These are phyloP conservation scores for Periophthalmus modestus DNA, from an alignment of 2,113 vertebrate genomes.

Conservation along the genomic window DNA sequence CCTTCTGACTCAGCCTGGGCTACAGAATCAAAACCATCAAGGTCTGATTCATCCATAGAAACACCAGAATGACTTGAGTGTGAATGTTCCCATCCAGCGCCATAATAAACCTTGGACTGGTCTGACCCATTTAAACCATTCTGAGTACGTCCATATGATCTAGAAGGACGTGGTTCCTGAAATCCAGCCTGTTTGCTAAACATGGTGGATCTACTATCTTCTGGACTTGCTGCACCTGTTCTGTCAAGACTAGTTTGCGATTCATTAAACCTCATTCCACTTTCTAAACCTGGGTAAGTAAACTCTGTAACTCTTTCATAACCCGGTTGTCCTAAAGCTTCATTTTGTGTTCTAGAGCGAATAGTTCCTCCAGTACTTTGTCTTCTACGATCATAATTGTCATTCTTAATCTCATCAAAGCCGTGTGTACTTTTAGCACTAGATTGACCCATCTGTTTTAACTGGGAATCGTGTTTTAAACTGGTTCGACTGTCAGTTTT, in stretches of 20 bases:
- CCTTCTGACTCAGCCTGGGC: not conserved
- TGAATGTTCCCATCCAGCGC: not conserved
- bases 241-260: not conserved
- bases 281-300: not conserved
- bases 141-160: not conserved
- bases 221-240: not conserved
- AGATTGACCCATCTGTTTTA: not conserved
- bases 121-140: not conserved
- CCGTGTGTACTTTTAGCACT: not conserved
- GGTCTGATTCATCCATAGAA: not conserved
- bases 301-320: not conserved
- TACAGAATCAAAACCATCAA: not conserved
- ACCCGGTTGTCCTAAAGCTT: not conserved
- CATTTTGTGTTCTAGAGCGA: not conserved
- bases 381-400: not conserved
- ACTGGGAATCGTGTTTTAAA: not conserved
- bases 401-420: not conserved
- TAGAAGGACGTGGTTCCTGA: too few relatives aligned
- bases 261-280: not conserved
- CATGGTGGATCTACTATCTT: not conserved
- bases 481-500: not conserved
- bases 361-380: not conserved
- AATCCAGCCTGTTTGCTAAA: too few relatives aligned
- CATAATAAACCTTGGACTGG: not conserved
- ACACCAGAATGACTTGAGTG: not conserved